phyloP scores from a whole-genome alignment of 2,888 invertebrate species.

The Acanthosepion pharaonis region DNA sequence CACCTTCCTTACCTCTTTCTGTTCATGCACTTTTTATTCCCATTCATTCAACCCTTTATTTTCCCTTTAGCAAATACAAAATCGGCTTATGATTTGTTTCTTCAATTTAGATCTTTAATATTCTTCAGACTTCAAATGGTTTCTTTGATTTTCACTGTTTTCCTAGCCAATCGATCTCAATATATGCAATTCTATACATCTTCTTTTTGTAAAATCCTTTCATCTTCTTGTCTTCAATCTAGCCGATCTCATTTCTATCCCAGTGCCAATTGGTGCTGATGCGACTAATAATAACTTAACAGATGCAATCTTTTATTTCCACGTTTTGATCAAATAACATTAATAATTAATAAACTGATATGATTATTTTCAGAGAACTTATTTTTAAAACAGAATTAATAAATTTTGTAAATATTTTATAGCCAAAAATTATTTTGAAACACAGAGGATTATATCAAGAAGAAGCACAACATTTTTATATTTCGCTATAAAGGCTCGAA shows the following conservation, averaged over 20 bases:
- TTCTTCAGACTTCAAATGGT: neutral
- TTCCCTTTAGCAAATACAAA: neutral
- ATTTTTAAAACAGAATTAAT: too few relatives aligned
- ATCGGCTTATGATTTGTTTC: neutral
- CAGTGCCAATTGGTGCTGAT: neutral
- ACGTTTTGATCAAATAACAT: too few relatives aligned
- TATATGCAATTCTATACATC: neutral
- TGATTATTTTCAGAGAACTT: too few relatives aligned
- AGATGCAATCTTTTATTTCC: neutral
- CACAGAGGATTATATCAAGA: too few relatives aligned
- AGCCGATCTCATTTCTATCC: neutral
- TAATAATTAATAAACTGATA: too few relatives aligned
- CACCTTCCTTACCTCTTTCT: neutral
- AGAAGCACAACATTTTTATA: too few relatives aligned
- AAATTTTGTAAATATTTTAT: too few relatives aligned
- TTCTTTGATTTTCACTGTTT: neutral
- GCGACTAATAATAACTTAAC: neutral
- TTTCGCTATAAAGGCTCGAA: too few relatives aligned
- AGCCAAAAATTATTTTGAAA: too few relatives aligned
- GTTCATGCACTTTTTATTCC: neutral
- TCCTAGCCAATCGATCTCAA: neutral
- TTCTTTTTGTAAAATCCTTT: neutral
- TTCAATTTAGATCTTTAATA: neutral
- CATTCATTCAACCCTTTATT: neutral
- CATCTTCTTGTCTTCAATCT: neutral